Percentiles rank a stretch among this genome's conserved stretches.
Evolutionary conservation across 1,140 invertebrate genomes (phyloP).

Genomic region (Episyrphus balteatus): DNA sequence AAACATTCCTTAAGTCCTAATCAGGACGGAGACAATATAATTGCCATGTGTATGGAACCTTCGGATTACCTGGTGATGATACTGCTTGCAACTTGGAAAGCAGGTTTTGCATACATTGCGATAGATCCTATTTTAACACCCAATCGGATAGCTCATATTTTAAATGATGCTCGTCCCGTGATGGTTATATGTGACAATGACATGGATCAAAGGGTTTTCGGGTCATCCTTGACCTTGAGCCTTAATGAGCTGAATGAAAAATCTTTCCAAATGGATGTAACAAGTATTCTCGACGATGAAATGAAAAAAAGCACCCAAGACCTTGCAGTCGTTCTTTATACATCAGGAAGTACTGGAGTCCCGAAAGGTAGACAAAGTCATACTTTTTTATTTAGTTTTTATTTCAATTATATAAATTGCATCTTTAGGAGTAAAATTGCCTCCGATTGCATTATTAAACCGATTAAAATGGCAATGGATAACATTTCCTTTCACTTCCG

Average conservation of each 20-base stretch:
- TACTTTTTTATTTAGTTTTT: too few species aligned
- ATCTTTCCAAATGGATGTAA: constrained; percentile 15
- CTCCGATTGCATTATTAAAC: constrained; percentile 71
- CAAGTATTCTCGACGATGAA: constrained; percentile 25
- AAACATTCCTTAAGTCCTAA: constrained; percentile 39
- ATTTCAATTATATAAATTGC: too few species aligned
- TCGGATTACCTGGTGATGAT: constrained; percentile 55
- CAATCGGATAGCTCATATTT: constrained; percentile 61
- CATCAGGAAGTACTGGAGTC: constrained; percentile 84
- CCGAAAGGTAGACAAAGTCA: constrained; percentile 88
- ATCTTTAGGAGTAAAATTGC: too few species aligned
- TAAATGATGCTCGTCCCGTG: constrained; percentile 60
- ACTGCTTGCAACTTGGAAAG: constrained; percentile 66
- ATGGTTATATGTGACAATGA: constrained; percentile 56
- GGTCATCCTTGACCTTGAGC: constrained; percentile 18
- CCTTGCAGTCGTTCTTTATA: constrained; percentile 74
- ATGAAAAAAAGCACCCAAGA: too few species aligned
- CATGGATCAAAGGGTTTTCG: constrained; percentile 22
- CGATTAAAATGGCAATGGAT: constrained; percentile 76
- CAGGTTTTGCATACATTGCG: constrained; percentile 70
- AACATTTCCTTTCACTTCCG: constrained; percentile 53
- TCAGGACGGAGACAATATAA: constrained; percentile 51
- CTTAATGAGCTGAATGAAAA: constrained; percentile 23
- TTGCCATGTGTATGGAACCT: constrained; percentile 66
- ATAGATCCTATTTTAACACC: constrained; percentile 65